Evolutionary conservation across 2,888 invertebrate genomes (phyloP).

Genomic region (Helicoverpa assulta): DNA sequence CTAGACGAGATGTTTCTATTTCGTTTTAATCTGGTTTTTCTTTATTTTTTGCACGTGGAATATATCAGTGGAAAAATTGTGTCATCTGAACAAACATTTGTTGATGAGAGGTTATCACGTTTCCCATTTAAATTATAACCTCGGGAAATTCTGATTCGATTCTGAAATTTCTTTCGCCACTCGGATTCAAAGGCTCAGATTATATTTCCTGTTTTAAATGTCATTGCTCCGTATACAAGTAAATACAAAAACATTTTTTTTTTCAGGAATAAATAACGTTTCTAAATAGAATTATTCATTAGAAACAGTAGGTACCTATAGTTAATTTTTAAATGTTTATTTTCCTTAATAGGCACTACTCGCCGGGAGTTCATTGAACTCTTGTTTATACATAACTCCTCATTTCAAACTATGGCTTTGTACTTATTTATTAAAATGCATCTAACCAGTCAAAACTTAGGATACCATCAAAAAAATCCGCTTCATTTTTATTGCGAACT

Average conservation of each 20-base stretch:
- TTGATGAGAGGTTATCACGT: slow-evolving; percentile 19
- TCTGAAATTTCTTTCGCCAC: slow-evolving; percentile 25
- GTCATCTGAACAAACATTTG: slow-evolving; percentile 12
- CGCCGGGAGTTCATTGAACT: not conserved
- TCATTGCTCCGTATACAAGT: not conserved
- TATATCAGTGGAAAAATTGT: slow-evolving; percentile 10
- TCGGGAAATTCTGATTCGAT: slow-evolving; percentile 27
- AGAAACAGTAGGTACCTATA: too few relatives aligned
- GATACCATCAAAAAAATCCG: slow-evolving; percentile 27
- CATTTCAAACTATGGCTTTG: too few relatives aligned
- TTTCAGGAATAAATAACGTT: not conserved
- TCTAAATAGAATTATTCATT: not conserved
- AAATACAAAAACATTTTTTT: not conserved
- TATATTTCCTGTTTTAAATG: slow-evolving; percentile 9
- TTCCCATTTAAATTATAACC: slow-evolving; percentile 24
- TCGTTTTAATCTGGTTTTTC: not conserved
- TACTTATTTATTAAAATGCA: not conserved
- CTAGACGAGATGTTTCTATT: too few relatives aligned
- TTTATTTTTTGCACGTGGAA: not conserved
- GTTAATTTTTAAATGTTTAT: not conserved
- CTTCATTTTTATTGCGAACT: slow-evolving; percentile 51
- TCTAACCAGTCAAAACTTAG: slow-evolving; percentile 21
- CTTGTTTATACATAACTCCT: not conserved
- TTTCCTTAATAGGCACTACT: not conserved
- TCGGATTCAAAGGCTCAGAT: slow-evolving; percentile 9